Evolutionary conservation across 2,113 vertebrate genomes (phyloP), one percentile per base, ranked within the genome.

Genomic region (Phalacrocorax aristotelis): DNA sequence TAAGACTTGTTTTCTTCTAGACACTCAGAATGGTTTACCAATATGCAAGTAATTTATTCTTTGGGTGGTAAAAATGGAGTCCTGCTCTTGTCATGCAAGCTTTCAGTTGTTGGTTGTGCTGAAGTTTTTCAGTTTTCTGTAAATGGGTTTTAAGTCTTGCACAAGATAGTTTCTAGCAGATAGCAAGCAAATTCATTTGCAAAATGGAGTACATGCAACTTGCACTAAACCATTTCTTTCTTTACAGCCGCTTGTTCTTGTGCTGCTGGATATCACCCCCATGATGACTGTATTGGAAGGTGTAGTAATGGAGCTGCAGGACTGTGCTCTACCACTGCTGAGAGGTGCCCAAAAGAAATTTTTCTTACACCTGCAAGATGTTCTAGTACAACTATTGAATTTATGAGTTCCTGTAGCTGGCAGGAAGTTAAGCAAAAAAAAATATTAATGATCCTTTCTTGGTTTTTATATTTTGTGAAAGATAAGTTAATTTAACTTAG

Each of bases 221-320:
- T 72, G 16, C 6, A 19, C 48, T 96, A 65, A 96, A 57, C 13
- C 1, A 9, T 87, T 54, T 87, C 27, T 84, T 92, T 66, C 82
- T 95, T 96, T 96, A 40, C 95, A 99, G 99, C 99, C 99, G 44
- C 98, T 99, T 96, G 83, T 98, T 96, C 98, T 99, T 94, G 96
- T 99, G 40, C 97, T 98, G 44, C 95, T 98, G 98, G 99, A 99
- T 96, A 99, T 99, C 97, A 98, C 99, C 40, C 99, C 99, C 62
- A 99, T 99, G 99, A 98, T 99, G 98, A 98, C 98, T 1, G 99
- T 99, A 8, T 89, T 99, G 87, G 98, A 99, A 2, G 99, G 99
- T 7, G 99, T 99, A 16, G 98, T 99, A 91, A 99, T 99, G 99
- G 99, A 99, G 97, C 98, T 99, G 92, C 99, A 99, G 98, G 99